Percentiles rank a stretch among this genome's conserved stretches.
Conservation (phyloP, 2,888 invertebrate species). For the Drosophila parthenogenetica region DNA sequence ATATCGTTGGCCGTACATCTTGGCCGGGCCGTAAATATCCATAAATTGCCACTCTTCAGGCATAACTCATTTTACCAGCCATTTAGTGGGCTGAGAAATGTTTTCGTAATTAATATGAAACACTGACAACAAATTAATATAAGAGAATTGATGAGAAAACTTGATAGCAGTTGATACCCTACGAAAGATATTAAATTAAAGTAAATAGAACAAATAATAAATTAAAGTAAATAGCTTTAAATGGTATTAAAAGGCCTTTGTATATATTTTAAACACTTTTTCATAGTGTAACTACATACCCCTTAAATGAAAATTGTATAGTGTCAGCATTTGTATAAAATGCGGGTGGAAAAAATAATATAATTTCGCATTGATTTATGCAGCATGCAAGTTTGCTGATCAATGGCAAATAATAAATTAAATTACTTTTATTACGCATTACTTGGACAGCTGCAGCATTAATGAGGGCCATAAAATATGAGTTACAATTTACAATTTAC, state of each 20-base stretch:
- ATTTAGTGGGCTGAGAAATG: constrained; percentile 23
- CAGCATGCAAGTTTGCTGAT: constrained; percentile 68
- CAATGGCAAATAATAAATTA: constrained; percentile 79
- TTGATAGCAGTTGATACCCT: constrained; percentile 44
- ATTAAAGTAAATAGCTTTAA: too few relatives aligned
- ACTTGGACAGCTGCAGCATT: constrained; percentile 57
- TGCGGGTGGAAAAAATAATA: constrained; percentile 32
- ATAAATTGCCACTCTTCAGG: constrained; percentile 60
- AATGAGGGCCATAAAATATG: constrained; percentile 67
- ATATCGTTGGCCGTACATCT: constrained; percentile 37
- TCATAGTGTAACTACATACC: not conserved
- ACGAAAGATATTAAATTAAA: constrained; percentile 9
- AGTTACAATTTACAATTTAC: constrained; percentile 66
- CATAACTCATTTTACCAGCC: constrained; percentile 77
- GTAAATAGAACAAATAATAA: constrained; percentile 1
- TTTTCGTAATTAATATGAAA: constrained; percentile 53
- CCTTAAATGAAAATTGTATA: constrained; percentile 24
- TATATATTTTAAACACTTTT: too few relatives aligned
- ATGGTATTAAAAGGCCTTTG: too few relatives aligned
- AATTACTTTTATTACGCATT: constrained; percentile 76
- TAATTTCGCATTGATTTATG: constrained; percentile 70
- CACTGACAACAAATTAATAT: constrained; percentile 71
- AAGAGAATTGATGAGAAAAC: constrained; percentile 47
- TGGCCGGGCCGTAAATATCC: constrained; percentile 66
- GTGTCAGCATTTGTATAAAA: constrained; percentile 64